Evolutionary conservation across 2,797 vertebrate genomes (phyloP), one percentile per base, ranked within the genome.

Genomic region (Centropyge bicolor): DNA sequence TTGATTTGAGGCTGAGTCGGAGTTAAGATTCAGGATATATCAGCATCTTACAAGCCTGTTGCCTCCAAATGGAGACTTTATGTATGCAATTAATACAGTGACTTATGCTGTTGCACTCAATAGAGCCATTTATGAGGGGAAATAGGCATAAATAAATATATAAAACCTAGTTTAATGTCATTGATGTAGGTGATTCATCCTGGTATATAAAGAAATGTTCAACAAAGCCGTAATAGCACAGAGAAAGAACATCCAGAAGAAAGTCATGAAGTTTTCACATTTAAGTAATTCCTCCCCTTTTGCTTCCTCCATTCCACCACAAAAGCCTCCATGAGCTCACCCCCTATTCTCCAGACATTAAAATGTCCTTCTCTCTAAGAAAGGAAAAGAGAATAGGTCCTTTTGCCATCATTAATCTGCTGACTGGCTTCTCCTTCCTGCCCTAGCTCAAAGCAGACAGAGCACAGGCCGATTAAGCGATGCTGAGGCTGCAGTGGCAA

Each of bases 351-450:
- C 24, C 36, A 85, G 81, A 81, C 51, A 31, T 80, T 82, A 81
- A 73, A 87, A 89, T 65, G 79, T 82, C 88, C 86, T 85, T 78
- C 71, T 85, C 77, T 65, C 75, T 56, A 67, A 80, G 70, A 49
- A 81, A 74, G 75, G 76, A 72, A 85, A 87, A 88, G 78, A 83
- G 83, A 93, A 92, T 70, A 81, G 83, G 80, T 91, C 86, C 70
- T 84, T 91, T 87, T 89, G 86, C 92, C 86, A 92, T 89, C 90
- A 92, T 94, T 94, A 95, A 92, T 92, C 86, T 90, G 86, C 90
- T 85, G 89, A 85, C 91, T 88, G 77, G 85, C 78, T 87, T 88
- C 78, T 88, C 71, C 74, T 85, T 86, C 78, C 69, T 89, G 78
- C 85, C 86, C 83, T 51, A 54, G 88, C 90, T 89, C 83, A 89